These are phyloP conservation scores for Scopus umbretta DNA, from an alignment of 2,113 vertebrate genomes.

Conservation along the genomic window DNA sequence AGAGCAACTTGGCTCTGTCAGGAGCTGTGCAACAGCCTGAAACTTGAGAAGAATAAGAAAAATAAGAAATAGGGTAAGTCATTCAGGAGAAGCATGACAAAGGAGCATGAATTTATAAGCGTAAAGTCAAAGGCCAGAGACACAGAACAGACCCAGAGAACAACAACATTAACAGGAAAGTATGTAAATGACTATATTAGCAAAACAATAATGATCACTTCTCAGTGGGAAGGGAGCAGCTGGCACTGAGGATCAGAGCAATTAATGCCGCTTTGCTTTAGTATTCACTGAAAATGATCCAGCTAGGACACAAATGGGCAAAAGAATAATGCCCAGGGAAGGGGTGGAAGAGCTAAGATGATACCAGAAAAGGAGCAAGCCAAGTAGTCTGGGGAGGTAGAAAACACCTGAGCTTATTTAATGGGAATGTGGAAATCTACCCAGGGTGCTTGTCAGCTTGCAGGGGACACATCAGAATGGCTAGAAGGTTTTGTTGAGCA, in stretches of 20 bases:
- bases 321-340: not conserved
- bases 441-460: not conserved
- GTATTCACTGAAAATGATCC: not conserved
- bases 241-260: not conserved
- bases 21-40: not conserved
- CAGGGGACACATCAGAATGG: rapidly evolving
- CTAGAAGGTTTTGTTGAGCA: not conserved
- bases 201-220: not conserved
- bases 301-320: not conserved
- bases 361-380: not conserved
- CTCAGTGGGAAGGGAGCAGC: not conserved
- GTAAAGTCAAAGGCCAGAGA: not conserved
- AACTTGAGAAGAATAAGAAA: not conserved
- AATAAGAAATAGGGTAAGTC: not conserved
- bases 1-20: not conserved
- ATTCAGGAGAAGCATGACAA: not conserved
- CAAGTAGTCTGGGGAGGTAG: not conserved
- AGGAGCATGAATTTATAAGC: not conserved
- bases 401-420: not conserved
- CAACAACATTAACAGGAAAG: not conserved
- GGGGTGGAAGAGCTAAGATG: not conserved
- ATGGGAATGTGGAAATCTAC: not conserved
- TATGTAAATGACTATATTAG: not conserved
- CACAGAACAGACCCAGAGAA: not conserved
- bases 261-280: not conserved